These are phyloP conservation scores for Oreortyx pictus DNA, from an alignment of 2,797 vertebrate genomes.

Conservation along the genomic window DNA sequence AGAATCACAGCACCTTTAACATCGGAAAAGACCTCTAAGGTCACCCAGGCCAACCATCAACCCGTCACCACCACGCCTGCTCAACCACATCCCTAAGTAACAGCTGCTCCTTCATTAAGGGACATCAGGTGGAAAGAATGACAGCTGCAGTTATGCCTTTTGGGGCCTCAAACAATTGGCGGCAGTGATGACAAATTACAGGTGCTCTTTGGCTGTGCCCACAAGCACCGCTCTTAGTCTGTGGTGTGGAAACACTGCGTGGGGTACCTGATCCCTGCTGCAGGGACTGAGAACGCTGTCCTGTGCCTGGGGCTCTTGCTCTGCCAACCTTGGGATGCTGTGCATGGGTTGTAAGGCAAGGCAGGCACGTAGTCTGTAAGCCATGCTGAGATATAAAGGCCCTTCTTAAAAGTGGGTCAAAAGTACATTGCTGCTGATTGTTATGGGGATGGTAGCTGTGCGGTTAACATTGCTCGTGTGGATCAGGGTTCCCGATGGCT, in stretches of 20 bases:
- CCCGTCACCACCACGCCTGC: too few species aligned
- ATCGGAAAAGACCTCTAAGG: too few species aligned
- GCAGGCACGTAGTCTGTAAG: background rate
- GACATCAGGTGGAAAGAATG: background rate
- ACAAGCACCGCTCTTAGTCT: background rate
- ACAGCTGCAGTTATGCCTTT: background rate
- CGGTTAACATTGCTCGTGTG: background rate
- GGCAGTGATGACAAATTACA: background rate
- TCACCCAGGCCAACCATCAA: too few species aligned
- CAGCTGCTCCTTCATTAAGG: background rate
- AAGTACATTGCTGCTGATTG: background rate
- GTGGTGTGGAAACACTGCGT: accelerated
- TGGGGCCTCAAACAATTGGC: background rate
- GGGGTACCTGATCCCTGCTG: background rate
- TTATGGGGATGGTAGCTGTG: background rate
- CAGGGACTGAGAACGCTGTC: too few species aligned
- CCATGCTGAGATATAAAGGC: background rate
- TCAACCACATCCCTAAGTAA: background rate
- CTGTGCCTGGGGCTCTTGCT: accelerated
- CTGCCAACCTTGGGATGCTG: background rate
- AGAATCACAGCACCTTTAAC: too few species aligned
- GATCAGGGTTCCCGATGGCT: background rate
- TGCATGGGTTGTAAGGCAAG: background rate
- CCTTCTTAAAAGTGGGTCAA: background rate
- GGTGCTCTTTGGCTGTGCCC: background rate